These are phyloP conservation scores for Muscicapa adusta DNA, from an alignment of 2,113 vertebrate species.

Conservation along the genomic window DNA sequence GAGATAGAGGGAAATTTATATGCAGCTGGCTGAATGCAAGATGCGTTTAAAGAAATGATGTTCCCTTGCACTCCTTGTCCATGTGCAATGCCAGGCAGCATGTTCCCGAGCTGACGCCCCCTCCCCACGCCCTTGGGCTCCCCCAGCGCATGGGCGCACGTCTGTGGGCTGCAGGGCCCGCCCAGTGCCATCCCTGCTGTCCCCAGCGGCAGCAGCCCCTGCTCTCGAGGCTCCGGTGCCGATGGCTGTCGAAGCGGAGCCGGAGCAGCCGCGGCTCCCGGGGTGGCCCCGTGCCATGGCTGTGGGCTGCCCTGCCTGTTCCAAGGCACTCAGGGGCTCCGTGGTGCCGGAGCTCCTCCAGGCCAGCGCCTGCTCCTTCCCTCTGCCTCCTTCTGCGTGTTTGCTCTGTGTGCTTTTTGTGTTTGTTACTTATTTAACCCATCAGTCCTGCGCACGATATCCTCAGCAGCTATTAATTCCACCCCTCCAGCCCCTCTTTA, in stretches of 20 bases:
- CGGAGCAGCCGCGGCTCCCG: not conserved
- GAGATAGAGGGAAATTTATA: slow-evolving; percentile 90
- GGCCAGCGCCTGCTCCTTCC: not conserved
- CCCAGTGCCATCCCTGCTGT: not conserved
- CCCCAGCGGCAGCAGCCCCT: not conserved
- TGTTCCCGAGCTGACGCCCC: not conserved
- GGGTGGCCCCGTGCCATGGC: not conserved
- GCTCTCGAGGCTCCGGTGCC: not conserved
- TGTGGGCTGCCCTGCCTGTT: not conserved
- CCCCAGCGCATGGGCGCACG: accelerated
- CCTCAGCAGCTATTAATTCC: slow-evolving; percentile 23
- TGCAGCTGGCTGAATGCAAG: slow-evolving; percentile 84
- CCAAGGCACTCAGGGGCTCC: not conserved
- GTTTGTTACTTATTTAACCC: slow-evolving; percentile 30
- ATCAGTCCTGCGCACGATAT: slow-evolving; percentile 3
- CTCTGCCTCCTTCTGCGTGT: not conserved
- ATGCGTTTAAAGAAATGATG: slow-evolving; percentile 84
- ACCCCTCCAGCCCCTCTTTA: slow-evolving; percentile 11
- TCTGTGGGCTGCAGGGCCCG: accelerated
- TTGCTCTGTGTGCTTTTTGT: not conserved
- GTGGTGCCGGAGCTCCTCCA: not conserved
- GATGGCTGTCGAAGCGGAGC: not conserved
- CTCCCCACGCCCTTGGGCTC: not conserved
- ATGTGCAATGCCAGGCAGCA: not conserved
- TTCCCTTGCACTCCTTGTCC: slow-evolving; percentile 59